These are phyloP conservation scores for Cardiocondyla obscurior DNA, from an alignment of 1,140 invertebrate species.

Conservation along the genomic window DNA sequence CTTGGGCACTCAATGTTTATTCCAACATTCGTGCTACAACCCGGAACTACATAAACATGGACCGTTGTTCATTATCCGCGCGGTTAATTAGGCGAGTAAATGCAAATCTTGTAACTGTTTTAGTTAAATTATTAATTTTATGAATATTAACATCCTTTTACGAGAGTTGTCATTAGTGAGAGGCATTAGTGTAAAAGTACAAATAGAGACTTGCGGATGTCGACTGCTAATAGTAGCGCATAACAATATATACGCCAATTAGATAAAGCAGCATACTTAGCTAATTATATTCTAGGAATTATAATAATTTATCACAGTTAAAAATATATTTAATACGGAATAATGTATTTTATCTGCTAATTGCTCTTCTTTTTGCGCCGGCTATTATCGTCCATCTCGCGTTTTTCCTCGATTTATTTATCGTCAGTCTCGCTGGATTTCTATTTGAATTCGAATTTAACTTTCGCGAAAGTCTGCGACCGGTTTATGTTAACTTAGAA, in stretches of 20 bases:
- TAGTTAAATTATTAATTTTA: neutral
- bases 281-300: neutral
- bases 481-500: neutral
- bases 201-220: neutral
- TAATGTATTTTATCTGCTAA: neutral
- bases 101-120: conserved; percentile 5
- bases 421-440: neutral
- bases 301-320: neutral
- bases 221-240: neutral
- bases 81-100: conserved; percentile 10
- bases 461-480: neutral
- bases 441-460: neutral
- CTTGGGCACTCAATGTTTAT: conserved; percentile 19
- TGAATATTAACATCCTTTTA: neutral
- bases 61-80: neutral
- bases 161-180: neutral
- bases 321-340: neutral
- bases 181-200: neutral
- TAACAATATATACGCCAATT: neutral
- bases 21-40: conserved; percentile 14
- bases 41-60: neutral
- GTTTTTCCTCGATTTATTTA: neutral
- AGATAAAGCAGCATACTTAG: neutral
- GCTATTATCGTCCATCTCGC: neutral
- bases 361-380: neutral